Evolutionary conservation across 2,888 invertebrate species (phyloP), one percentile per base, ranked within the genome.

Genomic region (Rhogogaster chlorosoma): DNA sequence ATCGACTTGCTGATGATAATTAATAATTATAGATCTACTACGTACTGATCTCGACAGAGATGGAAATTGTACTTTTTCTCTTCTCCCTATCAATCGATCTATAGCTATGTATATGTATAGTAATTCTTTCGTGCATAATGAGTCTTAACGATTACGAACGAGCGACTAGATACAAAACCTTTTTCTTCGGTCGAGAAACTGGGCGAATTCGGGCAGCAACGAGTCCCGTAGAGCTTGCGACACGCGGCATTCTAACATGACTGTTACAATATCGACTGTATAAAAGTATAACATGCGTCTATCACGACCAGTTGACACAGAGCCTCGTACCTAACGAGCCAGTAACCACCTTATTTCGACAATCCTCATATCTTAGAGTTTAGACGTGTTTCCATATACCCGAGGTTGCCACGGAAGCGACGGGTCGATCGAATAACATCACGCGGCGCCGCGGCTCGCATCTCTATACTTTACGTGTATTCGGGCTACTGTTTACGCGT

Each of bases 191-290:
- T 64, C 91, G 89, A 84, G 88, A 88, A 70, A 93, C 87, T 4
- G 92, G 92, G 42, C 89, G 89, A 70, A 90, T 87, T 15, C 92
- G 90, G 49, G 93, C 93, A 22, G 92, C 91, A 29, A 93, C 89
- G 45, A 93, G 92, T 1, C 93, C 93, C 18, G 93, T 93, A 77
- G 89, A 89, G 87, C 93, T 93, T 15, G 91, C 89, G 57, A 89
- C 84, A 85, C 91, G 89, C 36, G 92, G 88, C 93, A 93, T 93
- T 83, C 85, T 88, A 38, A 45, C 80, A 82, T 83, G 45, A 67
- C 83, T 61, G 77, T 22, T 49, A 29, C 0, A 77, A 77, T 53
- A 45, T 77, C 57, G 38, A 80, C 61, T 61, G 38, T 9, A 67
- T 67, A 32, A 32, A 32, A 32, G 61, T 7, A n/a, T n/a, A 61